Conservation (phyloP, 2,888 invertebrate genomes). For the Drosophila rubida region DNA sequence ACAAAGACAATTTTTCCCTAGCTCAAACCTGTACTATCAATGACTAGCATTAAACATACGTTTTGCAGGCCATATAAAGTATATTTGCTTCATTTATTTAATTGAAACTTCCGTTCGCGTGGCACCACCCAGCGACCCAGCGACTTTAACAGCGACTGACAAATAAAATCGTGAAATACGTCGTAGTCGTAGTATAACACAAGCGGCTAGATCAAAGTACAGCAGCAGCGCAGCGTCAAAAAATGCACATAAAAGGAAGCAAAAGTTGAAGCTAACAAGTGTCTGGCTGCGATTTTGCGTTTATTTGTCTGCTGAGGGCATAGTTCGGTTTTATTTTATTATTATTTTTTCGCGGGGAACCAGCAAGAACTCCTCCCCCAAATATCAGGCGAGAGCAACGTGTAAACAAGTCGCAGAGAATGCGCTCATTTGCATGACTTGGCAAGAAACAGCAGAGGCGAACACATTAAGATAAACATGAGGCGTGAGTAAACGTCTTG, state of each 20-base stretch:
- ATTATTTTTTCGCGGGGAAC: constrained; percentile 17
- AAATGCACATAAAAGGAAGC: constrained; percentile 24
- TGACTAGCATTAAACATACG: constrained; percentile 13
- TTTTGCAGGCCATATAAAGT: constrained; percentile 18
- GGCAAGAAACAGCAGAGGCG: constrained; percentile 47
- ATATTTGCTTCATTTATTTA: constrained; percentile 22
- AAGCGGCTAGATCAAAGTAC: constrained; percentile 40
- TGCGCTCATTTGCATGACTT: constrained; percentile 72
- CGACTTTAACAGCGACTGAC: constrained; percentile 1
- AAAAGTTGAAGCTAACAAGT: constrained; percentile 20
- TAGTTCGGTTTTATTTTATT: constrained; percentile 19
- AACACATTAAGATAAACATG: constrained; percentile 45
- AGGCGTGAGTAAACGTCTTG: constrained; percentile 56
- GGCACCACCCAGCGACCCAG: constrained; percentile 26
- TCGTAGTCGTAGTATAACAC: not conserved
- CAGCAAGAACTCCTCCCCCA: constrained; percentile 6
- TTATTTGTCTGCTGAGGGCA: constrained; percentile 15
- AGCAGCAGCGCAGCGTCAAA: not conserved
- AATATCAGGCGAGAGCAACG: constrained; percentile 1
- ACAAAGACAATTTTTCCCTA: constrained; percentile 65
- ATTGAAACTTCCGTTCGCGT: constrained; percentile 61
- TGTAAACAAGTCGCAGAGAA: constrained; percentile 52
- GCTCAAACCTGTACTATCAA: constrained; percentile 42
- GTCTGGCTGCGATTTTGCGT: constrained; percentile 19
- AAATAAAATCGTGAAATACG: not conserved